Evolutionary conservation across 2,888 invertebrate species (phyloP).

Genomic region (Neoitamus cyanurus): DNA sequence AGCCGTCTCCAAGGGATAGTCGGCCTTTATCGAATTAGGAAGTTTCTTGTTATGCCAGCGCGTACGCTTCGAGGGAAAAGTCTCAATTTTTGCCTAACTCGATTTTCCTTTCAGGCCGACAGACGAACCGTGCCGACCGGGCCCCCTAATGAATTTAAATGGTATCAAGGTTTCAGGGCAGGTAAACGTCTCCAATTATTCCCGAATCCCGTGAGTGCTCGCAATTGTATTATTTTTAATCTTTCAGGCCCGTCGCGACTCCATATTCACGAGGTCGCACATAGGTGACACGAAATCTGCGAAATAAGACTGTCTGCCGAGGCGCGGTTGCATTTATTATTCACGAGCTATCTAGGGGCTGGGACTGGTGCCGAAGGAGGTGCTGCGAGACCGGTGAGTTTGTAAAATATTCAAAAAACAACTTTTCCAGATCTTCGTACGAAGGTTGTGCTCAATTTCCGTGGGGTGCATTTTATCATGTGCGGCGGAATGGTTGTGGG

Average conservation of each 20-base stretch:
- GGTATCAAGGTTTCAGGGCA: neutral
- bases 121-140: no score
- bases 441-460: neutral
- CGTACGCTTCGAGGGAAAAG: neutral
- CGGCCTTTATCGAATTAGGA: constrained; percentile 1
- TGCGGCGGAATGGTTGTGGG: neutral
- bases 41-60: neutral
- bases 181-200: neutral
- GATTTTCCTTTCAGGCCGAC: neutral
- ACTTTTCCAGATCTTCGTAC: neutral
- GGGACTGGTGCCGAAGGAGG: neutral
- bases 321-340: neutral
- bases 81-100: neutral
- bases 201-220: neutral
- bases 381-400: neutral
- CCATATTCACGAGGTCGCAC: neutral
- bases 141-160: neutral
- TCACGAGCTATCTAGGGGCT: neutral
- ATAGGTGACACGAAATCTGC: neutral
- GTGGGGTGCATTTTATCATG: neutral
- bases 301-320: neutral
- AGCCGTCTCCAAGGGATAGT: neutral
- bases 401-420: neutral
- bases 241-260: neutral
- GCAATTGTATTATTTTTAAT: neutral